Evolutionary conservation across 2,888 invertebrate species (phyloP).

Genomic region (Conops quadrifasciatus): DNA sequence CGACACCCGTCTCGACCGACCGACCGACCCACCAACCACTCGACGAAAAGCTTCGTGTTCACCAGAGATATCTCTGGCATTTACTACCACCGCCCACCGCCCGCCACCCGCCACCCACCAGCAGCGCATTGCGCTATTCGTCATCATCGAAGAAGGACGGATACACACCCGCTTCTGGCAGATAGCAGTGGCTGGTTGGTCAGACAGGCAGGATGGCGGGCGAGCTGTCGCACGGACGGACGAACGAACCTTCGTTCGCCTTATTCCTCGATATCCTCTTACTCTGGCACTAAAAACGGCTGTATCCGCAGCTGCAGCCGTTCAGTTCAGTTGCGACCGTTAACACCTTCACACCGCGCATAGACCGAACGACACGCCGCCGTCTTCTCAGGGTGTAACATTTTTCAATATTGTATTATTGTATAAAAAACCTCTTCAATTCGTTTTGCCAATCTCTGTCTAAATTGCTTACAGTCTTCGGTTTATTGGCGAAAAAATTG

Average conservation of each 20-base stretch:
- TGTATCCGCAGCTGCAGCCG: conserved; percentile 12
- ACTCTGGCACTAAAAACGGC: background rate
- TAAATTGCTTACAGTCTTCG: no score
- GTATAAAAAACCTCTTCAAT: background rate
- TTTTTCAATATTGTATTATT: background rate
- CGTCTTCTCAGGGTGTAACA: conserved; percentile 19
- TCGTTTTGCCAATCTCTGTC: background rate
- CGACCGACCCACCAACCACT: background rate
- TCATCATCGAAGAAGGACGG: background rate
- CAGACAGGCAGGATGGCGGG: conserved; percentile 15
- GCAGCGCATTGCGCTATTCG: conserved; percentile 9
- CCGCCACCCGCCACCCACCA: no score
- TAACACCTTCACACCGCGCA: conserved; percentile 38
- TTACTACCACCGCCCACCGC: no score
- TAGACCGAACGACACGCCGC: conserved; percentile 34
- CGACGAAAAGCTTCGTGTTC: conserved; percentile 6
- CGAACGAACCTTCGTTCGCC: conserved; percentile 29
- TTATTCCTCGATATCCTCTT: conserved; percentile 24
- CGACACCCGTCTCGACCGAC: background rate
- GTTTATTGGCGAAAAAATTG: no score
- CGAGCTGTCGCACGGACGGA: conserved; percentile 28
- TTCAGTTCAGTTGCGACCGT: conserved; percentile 63
- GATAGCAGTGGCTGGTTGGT: background rate
- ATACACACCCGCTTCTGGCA: background rate
- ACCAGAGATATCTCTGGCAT: conserved; percentile 12